phyloP scores from a whole-genome alignment of 1,140 invertebrate genomes.

The Oryctes rhinoceros region DNA sequence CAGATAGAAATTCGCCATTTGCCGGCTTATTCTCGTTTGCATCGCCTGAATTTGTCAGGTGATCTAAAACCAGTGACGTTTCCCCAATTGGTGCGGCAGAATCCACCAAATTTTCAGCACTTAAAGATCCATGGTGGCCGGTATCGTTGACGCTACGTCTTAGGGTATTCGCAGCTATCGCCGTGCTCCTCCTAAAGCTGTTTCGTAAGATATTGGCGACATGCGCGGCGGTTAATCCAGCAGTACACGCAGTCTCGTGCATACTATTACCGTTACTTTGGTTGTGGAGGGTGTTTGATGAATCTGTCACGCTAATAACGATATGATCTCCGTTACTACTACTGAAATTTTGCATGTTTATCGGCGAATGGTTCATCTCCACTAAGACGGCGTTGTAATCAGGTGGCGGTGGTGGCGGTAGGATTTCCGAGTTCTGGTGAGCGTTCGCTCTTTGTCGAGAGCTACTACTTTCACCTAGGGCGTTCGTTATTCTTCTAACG shows the following conservation, averaged over 20 bases:
- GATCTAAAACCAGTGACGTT: conserved; percentile 61
- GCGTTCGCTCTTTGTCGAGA: conserved; percentile 52
- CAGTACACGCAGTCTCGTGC: conserved; percentile 48
- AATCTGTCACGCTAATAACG: conserved; percentile 1
- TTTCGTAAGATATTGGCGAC: conserved; percentile 68
- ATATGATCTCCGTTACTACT: background rate
- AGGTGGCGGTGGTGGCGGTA: conserved; percentile 65
- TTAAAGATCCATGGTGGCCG: conserved; percentile 56
- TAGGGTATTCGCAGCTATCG: conserved; percentile 44
- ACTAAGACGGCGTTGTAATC: conserved; percentile 72
- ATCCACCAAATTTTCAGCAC: conserved; percentile 68
- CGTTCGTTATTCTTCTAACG: conserved; percentile 72
- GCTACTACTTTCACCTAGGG: conserved; percentile 61
- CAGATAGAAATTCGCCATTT: conserved; percentile 21
- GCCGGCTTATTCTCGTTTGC: background rate
- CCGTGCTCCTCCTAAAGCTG: conserved; percentile 65
- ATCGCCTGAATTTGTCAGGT: background rate
- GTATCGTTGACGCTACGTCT: conserved; percentile 50
- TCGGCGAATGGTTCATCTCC: conserved; percentile 53
- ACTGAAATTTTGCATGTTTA: background rate
- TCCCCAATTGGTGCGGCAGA: conserved; percentile 67
- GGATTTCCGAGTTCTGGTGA: conserved; percentile 41
- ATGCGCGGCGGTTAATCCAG: conserved; percentile 65
- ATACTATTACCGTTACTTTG: conserved; percentile 47
- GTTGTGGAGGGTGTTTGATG: conserved; percentile 15